phyloP scores from a whole-genome alignment of 2,888 invertebrate genomes.

The Petrophora chlorosata region DNA sequence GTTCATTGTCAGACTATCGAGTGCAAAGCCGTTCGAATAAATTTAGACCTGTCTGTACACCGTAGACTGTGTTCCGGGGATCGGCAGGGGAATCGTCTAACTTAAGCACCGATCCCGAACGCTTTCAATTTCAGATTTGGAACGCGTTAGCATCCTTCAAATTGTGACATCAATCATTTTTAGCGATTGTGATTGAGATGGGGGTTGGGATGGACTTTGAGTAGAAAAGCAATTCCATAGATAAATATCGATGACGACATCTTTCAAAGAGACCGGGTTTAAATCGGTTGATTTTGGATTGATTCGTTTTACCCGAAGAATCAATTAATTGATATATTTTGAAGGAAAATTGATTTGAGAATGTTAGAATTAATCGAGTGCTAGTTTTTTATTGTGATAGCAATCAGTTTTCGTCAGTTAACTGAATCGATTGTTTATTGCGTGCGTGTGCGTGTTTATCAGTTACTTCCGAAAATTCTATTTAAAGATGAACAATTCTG shows the following conservation, averaged over 20 bases:
- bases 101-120: too few relatives aligned
- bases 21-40: constrained; percentile 72
- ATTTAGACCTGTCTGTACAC: constrained; percentile 67
- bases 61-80: constrained; percentile 57
- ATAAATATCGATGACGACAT: too few relatives aligned
- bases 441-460: constrained; percentile 34
- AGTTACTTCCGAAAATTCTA: constrained; percentile 24
- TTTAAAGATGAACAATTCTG: constrained; percentile 13
- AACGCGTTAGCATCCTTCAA: too few relatives aligned
- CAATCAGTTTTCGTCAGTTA: constrained; percentile 31
- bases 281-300: constrained; percentile 45
- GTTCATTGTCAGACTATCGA: constrained; percentile 80
- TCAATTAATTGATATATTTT: constrained; percentile 21
- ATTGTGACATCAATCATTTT: too few relatives aligned
- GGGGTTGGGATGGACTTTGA: too few relatives aligned
- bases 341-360: constrained; percentile 15
- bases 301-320: constrained; percentile 27
- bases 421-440: constrained; percentile 36
- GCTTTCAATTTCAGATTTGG: too few relatives aligned
- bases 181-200: too few relatives aligned
- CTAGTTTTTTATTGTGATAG: constrained; percentile 30
- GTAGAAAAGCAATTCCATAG: too few relatives aligned
- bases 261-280: too few relatives aligned
- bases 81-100: too few relatives aligned
- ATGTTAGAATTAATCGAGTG: constrained; percentile 19